Evolutionary conservation across 1,140 invertebrate genomes (phyloP), one percentile per base, ranked within the genome.

Genomic region (Myzus persicae): DNA sequence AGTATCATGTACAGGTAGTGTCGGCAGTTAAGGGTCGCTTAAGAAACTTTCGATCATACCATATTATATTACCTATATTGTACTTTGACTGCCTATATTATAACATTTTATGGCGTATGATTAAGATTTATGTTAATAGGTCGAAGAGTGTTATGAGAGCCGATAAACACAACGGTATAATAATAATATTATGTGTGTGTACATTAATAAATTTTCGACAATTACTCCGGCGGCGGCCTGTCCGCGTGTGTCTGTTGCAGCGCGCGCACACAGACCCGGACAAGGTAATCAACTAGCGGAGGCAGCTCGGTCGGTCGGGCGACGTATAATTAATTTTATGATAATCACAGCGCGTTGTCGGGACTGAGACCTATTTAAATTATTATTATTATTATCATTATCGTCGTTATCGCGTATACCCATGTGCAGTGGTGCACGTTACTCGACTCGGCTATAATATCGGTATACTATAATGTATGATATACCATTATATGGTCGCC

Each of bases 251-350:
- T 90, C 51, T 8, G 88, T 59, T 38, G 44, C 42, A 51, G n/a
- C 87, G 18, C 31, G 31, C 85, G 48, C 88, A 31, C 88, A 42
- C 36, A 40, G 36, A 40, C 46, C 20, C 54, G 38, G n/a, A 90
- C 38, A 44, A 90, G 36, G 51, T 90, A 90, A 90, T 90, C 54
- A 67, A 54, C 88, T 54, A 40, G 31, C 48, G 22, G 59, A n/a
- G 59, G 31, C 36, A 38, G 31, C 24, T 51, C 87, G 46, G 48
- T 54, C 88, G 48, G 48, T 26, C 36, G 88, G 11, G 18, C 24
- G 36, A n/a, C 40, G 24, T 90, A 90, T 67, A 90, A 90, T 90
- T 90, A 90, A 90, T 90, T 67, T 90, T 44, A 67, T 44, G 51
- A 67, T 90, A 90, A 90, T 90, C 89, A 67, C 89, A 18, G 31